Base-by-base conservation (phyloP, 2,797 vertebrate genomes). In the Ibycter americanus region DNA sequence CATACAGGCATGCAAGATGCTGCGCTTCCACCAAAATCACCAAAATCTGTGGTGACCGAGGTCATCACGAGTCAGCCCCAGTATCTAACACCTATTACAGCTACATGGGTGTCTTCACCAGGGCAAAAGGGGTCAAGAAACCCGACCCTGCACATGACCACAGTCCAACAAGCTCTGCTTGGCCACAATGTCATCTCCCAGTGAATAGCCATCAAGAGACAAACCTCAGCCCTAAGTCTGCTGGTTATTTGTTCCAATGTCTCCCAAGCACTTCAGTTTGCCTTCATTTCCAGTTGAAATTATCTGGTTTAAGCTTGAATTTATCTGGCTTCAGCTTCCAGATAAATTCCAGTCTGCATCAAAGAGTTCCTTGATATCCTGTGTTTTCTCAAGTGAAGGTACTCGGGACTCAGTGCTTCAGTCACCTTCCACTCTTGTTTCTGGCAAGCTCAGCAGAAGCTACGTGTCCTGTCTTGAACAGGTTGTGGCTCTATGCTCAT, bases 31-130 rank as follows among this genome's bases (percentile, higher is more conserved):
- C 1, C 31, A 8, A 52, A 82, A 67, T 21, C 49, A 29, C 31
- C 54, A n/a, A 34, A 42, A 71, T 11, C 67, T 15, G 27, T 0
- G 0, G 26, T 4, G 59, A 51, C 11, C 0, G 0, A 71, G 44
- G 34, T 26, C 46, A 42, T 19, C 2, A 1, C 21, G 27, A 32
- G 25, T 5, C 63, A 77, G 49, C 31, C 47, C n/a, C 1, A 3
- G 12, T 12, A 77, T 54, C 70, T 36, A 70, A 71, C 21, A 34
- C 21, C 78, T 34, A 18, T 13, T 58, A 46, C 56, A 74, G 77
- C 51, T 26, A 27, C 38, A 29, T 18, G 58, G 14, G 44, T 54
- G 49, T 21, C 70, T 42, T 66, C 61, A 52, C 4, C n/a, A 40
- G 47, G 27, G 36, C 6, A 68, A 67, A 91, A 40, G 2, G 22